phyloP scores from a whole-genome alignment of 1,140 invertebrate genomes.

The Tetragonula clypearis region DNA sequence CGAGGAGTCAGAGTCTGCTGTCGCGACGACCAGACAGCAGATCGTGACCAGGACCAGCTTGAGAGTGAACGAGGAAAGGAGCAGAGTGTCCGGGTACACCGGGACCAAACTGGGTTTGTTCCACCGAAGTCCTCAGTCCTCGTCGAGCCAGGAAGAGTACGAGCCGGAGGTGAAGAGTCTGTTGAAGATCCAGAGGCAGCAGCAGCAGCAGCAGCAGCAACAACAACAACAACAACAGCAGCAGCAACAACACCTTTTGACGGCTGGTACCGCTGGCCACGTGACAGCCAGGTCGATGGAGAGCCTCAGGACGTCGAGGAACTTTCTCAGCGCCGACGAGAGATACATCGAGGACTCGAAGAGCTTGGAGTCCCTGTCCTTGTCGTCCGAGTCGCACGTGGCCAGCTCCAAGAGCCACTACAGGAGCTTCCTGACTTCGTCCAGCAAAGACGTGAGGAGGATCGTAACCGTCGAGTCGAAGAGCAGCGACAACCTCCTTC shows the following conservation, averaged over 20 bases:
- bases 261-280: slow-evolving; percentile 80
- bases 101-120: slow-evolving; percentile 78
- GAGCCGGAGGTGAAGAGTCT: slow-evolving; percentile 81
- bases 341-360: slow-evolving; percentile 77
- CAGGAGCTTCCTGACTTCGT: slow-evolving; percentile 84
- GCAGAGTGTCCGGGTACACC: slow-evolving; percentile 74
- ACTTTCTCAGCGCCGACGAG: slow-evolving; percentile 77
- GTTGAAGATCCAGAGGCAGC: slow-evolving; percentile 77
- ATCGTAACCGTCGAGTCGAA: slow-evolving; percentile 82
- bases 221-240: slow-evolving; percentile 81
- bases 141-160: slow-evolving; percentile 87
- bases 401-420: slow-evolving; percentile 80
- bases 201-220: slow-evolving; percentile 81
- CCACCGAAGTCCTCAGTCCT: slow-evolving; percentile 86
- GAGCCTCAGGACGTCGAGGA: slow-evolving; percentile 81
- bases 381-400: slow-evolving; percentile 81
- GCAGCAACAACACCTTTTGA: slow-evolving; percentile 83
- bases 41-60: slow-evolving; percentile 54
- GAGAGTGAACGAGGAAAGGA: slow-evolving; percentile 72
- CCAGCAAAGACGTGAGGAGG: slow-evolving; percentile 85
- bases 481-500: slow-evolving; percentile 83
- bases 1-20: slow-evolving; percentile 27
- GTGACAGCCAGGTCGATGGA: slow-evolving; percentile 88
- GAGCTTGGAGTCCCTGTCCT: slow-evolving; percentile 76
- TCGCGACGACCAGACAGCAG: slow-evolving; percentile 14